Evolutionary conservation across 2,797 vertebrate species (phyloP).

Genomic region (Malacoctenus gilli): DNA sequence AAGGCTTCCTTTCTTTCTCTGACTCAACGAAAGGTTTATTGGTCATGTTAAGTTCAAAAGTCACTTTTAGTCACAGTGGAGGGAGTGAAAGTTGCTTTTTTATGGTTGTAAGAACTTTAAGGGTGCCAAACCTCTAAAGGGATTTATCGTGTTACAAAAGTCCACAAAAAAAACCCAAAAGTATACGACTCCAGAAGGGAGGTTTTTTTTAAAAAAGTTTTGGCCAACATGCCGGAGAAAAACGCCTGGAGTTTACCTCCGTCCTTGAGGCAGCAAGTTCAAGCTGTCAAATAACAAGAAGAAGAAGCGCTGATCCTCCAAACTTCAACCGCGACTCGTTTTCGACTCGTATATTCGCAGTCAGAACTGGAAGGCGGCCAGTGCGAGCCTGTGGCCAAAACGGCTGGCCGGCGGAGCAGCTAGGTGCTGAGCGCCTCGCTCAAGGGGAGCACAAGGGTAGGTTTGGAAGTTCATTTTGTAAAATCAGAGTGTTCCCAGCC

Average conservation of each 20-base stretch:
- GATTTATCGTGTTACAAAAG: too few species aligned
- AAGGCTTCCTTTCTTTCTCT: too few species aligned
- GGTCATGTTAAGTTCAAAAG: too few species aligned
- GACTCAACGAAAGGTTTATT: too few species aligned
- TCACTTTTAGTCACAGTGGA: too few species aligned
- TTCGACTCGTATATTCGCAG: constrained; percentile 19
- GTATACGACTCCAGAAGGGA: not conserved
- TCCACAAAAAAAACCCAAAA: not conserved
- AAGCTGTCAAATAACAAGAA: constrained; percentile 29
- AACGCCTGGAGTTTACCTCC: too few species aligned
- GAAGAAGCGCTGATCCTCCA: constrained; percentile 31
- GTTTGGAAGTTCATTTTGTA: constrained; percentile 33
- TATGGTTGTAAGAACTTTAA: too few species aligned
- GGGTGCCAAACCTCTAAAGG: too few species aligned
- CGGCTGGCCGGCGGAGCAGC: constrained; percentile 33
- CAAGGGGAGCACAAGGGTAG: constrained; percentile 39
- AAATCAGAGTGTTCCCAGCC: constrained; percentile 26
- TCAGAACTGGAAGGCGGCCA: constrained; percentile 44
- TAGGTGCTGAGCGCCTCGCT: constrained; percentile 38
- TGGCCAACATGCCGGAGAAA: not conserved
- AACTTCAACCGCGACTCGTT: constrained; percentile 24
- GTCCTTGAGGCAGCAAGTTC: constrained; percentile 33
- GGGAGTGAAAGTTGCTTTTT: too few species aligned
- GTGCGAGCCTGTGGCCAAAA: constrained; percentile 32
- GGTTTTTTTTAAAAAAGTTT: constrained; percentile 2